Base-by-base conservation (phyloP, 2,888 invertebrate species). In the Drosophila anceps region DNA sequence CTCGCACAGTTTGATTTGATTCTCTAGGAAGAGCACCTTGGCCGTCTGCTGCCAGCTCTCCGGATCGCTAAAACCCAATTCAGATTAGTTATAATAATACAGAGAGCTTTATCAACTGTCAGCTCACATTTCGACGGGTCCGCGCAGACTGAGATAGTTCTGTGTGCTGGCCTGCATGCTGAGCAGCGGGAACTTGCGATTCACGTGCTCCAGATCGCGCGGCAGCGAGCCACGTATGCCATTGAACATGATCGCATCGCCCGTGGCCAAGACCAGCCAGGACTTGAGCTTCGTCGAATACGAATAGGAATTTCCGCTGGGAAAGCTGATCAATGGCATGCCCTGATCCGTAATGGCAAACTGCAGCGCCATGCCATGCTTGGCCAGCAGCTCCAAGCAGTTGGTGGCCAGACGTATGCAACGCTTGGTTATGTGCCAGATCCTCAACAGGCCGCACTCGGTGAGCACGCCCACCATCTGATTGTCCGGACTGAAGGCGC, bases 221-320 rank as follows among this genome's bases (percentile, higher is more conserved):
- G 93, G 93, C 70, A 93, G 89, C 0, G 92, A 91, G 18, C 94
- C 90, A 31, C 92, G 91, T 2, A 94, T 92, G 37, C 94, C 94
- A 50, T 93, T 92, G 64, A 93, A 92, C 73, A 93, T 93, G 44
- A 94, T 92, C 4, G 94, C 94, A 92, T 94, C 94, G 64, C 93
- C 91, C 18, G 94, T 94, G 92, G 94, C 94, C 90, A 94, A 75
- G 83, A 92, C 87, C 91, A 94, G 77, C 98, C 97, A 96, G 7
- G 96, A 94, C 86, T 95, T 95, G 88, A 98, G 94, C 88, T 96
- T 95, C 78, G 95, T 94, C 81, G 96, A 96, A 92, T 96, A 98
- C 67, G 97, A 96, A 90, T 96, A 98, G 3, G 97, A 96, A 91
- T 96, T 96, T 29, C 97, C 97, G 91, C 96, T 97, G 37, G 96